Percentiles rank a stretch among this genome's conserved stretches.
phyloP scores from a whole-genome alignment of 2,797 vertebrate genomes.

The Lagorchestes hirsutus region DNA sequence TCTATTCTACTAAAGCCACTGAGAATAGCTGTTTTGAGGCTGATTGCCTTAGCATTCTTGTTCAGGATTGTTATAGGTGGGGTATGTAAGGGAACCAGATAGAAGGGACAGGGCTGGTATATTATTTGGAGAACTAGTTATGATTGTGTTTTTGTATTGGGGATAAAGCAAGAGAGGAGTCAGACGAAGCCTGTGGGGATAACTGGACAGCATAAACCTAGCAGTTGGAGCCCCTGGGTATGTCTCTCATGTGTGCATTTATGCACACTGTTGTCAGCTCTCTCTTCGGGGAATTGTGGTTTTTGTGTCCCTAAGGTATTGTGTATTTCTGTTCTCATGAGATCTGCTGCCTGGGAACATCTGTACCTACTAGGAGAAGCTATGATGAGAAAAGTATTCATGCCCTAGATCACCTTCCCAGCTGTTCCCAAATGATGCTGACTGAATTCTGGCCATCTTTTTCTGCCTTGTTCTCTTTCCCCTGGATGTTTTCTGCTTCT shows the following conservation, averaged over 20 bases:
- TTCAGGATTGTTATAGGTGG: background rate
- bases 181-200: background rate
- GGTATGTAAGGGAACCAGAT: background rate
- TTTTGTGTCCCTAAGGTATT: background rate
- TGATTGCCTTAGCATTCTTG: background rate
- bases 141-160: background rate
- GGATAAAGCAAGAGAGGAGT: background rate
- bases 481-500: background rate
- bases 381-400: background rate
- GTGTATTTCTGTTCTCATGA: background rate
- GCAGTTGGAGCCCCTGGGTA: background rate
- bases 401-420: background rate
- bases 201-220: background rate
- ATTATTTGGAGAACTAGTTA: background rate
- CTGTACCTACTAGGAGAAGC: background rate
- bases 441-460: background rate
- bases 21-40: background rate
- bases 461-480: background rate
- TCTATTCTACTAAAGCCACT: background rate
- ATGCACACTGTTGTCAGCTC: background rate
- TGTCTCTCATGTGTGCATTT: background rate
- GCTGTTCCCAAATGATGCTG: background rate
- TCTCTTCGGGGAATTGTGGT: background rate
- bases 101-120: background rate
- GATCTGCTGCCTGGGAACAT: background rate